A percentile compares a stretch with the other conserved stretches of the same genome.
These are phyloP conservation scores for Watsonalla binaria DNA, from an alignment of 2,888 invertebrate genomes.

Conservation along the genomic window DNA sequence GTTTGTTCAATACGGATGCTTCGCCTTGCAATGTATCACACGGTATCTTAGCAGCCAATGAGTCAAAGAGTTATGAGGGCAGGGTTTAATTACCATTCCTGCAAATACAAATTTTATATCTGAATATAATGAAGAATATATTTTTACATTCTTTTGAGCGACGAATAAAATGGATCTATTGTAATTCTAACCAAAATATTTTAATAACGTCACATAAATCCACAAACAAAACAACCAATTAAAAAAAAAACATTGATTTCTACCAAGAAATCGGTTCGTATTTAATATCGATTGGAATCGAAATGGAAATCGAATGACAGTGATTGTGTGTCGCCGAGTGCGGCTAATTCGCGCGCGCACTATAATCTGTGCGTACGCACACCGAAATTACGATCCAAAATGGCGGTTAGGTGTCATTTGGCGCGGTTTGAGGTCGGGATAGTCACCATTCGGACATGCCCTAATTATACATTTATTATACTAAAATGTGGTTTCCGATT, in stretches of 20 bases:
- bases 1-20: no score
- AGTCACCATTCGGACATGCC: slow-evolving; percentile 43
- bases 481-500: slow-evolving; percentile 49
- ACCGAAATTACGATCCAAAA: slow-evolving; percentile 58
- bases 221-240: not conserved
- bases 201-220: not conserved
- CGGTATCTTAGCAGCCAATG: no score
- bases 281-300: slow-evolving; percentile 38
- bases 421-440: slow-evolving; percentile 31
- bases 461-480: slow-evolving; percentile 48
- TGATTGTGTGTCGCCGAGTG: slow-evolving; percentile 54
- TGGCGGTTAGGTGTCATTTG: slow-evolving; percentile 70
- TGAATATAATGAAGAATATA: no score
- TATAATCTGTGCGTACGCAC: slow-evolving; percentile 66
- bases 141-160: no score
- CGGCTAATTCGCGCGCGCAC: slow-evolving; percentile 52
- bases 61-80: no score
- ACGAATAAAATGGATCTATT: no score
- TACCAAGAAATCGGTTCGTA: slow-evolving; percentile 35
- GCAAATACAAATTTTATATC: no score
- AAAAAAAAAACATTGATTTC: slow-evolving; percentile 5
- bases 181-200: no score
- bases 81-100: no score
- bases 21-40: no score
- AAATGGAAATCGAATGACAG: slow-evolving; percentile 30